Percentiles rank a stretch among this genome's conserved stretches.
Evolutionary conservation across 1,140 invertebrate genomes (phyloP).

Genomic region (Psix sp.): DNA sequence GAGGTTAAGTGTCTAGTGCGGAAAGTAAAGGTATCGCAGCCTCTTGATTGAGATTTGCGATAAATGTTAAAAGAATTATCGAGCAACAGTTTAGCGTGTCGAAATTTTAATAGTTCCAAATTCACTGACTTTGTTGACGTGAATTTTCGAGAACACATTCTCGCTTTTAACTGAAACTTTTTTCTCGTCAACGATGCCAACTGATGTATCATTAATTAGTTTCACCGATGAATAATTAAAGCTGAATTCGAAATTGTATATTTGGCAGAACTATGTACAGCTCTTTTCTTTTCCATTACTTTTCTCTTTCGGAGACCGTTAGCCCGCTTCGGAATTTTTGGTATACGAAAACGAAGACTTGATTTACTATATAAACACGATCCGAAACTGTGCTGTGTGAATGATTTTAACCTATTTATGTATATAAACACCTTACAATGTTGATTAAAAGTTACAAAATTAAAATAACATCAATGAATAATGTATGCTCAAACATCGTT

Average conservation of each 20-base stretch:
- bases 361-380: constrained; percentile 48
- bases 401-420: constrained; percentile 47
- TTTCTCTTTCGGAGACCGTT: constrained; percentile 46
- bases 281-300: constrained; percentile 3
- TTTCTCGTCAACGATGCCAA: neutral
- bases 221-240: constrained; percentile 34
- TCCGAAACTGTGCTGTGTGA: constrained; percentile 28
- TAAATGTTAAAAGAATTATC: too few relatives aligned
- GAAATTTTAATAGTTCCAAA: neutral
- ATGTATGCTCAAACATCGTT: constrained; percentile 1
- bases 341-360: constrained; percentile 42
- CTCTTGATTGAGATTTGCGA: too few relatives aligned
- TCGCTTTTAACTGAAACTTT: constrained; percentile 25
- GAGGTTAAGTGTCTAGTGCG: too few relatives aligned
- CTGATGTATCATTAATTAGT: constrained; percentile 21
- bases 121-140: neutral
- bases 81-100: too few relatives aligned
- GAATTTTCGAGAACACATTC: neutral
- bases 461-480: constrained; percentile 11
- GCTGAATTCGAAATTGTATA: constrained; percentile 20
- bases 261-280: constrained; percentile 26
- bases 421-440: constrained; percentile 1
- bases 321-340: constrained; percentile 37
- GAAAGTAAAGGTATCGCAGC: too few relatives aligned
- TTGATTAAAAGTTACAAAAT: constrained; percentile 17